Base-by-base conservation (phyloP, 2,797 vertebrate genomes). In the Columba guinea region DNA sequence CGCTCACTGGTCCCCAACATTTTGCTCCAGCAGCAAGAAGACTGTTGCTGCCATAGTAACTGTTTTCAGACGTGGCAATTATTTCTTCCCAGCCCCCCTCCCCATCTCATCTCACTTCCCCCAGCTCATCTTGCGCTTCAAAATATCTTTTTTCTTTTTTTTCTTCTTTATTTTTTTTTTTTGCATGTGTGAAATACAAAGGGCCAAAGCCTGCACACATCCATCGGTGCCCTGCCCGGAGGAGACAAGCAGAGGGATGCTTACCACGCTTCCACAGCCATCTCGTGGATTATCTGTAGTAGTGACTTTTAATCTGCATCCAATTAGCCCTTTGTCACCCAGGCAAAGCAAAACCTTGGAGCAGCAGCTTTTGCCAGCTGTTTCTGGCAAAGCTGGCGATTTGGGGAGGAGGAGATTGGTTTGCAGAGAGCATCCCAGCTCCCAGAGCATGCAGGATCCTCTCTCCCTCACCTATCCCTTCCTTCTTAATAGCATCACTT, bases 31-130 rank as follows among this genome's bases (percentile, higher is more conserved):
- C 92, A 84, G 82, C 87, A 70, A 91, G 69, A 84, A 80, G 83
- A 27, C 73, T 78, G 37, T 92, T 71, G 95, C 97, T 97, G 92
- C 95, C 97, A 97, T 97, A 97, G 96, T 95, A 97, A 97, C 97
- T 92, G 96, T 90, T 94, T 96, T 87, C 90, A 96, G 96, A 93
- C 84, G 49, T 7, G 79, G 79, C 91, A 93, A 94, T 96, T 96
- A 89, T 82, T 89, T 53, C 89, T 94, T 96, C 76, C 59, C 84
- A 76, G 67, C 71, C 34, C 9, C 35, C 55, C 34, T 15, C 22
- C 34, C 71, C 39, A 51, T 51, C 39, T 52, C 41, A 73, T 37
- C 80, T 87, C 95, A 89, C 94, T 82, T 86, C 89, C 73, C 85
- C 80, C 84, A 96, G 75, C 90, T 89, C 71, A 52, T 92, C 86